Conservation (phyloP, 2,888 invertebrate species). For the Drosophila pseudotalamancana region DNA sequence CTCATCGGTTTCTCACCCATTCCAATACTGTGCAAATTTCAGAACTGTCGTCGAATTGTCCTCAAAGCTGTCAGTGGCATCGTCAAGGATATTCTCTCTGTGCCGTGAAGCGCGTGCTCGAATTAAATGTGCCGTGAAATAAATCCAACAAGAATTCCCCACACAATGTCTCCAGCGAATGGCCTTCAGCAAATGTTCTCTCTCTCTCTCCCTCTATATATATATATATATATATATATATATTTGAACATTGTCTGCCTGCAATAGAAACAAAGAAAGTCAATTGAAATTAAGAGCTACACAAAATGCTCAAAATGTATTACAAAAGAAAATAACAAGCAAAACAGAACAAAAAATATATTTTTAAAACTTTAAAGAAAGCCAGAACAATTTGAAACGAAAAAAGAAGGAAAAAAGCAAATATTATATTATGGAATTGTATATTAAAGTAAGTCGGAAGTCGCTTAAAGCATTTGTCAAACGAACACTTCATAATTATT, state of each 20-base stretch:
- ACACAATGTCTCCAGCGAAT: conserved; percentile 29
- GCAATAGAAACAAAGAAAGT: conserved; percentile 12
- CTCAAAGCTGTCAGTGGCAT: conserved; percentile 52
- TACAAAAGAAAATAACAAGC: conserved; percentile 5
- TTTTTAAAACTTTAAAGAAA: background rate
- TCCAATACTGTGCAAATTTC: background rate
- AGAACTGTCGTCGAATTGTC: conserved; percentile 66
- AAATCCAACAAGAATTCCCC: conserved; percentile 59
- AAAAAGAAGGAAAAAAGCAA: too few relatives aligned
- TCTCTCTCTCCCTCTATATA: background rate
- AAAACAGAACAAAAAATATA: background rate
- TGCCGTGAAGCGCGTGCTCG: conserved; percentile 63
- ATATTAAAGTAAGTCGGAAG: conserved; percentile 1
- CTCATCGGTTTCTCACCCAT: background rate
- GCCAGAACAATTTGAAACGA: background rate
- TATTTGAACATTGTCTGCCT: background rate
- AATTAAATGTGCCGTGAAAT: conserved; percentile 79
- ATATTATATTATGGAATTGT: too few relatives aligned
- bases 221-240: background rate
- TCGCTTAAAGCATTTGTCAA: conserved; percentile 39
- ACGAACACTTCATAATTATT: conserved; percentile 56
- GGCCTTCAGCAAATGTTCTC: conserved; percentile 29
- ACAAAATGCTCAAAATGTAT: conserved; percentile 16
- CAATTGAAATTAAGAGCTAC: conserved; percentile 26
- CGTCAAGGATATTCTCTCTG: conserved; percentile 35